Conservation (phyloP, 2,113 vertebrate species). For the Phrynosoma platyrhinos region DNA sequence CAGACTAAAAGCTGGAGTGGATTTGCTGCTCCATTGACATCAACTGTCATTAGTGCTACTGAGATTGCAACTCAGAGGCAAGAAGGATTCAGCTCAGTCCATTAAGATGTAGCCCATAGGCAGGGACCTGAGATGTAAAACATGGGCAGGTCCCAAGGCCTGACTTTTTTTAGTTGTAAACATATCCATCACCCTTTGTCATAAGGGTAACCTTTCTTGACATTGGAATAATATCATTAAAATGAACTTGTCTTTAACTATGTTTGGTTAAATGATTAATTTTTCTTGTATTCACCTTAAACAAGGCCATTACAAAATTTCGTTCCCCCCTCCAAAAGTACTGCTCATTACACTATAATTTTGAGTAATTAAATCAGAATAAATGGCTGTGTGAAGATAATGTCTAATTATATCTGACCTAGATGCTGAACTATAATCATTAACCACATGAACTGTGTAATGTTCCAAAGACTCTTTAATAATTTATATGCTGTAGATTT, state of each 20-base stretch:
- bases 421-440: constrained; percentile 91
- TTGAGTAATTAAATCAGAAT: constrained; percentile 94
- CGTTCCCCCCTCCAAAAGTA: constrained; percentile 77
- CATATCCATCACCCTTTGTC: constrained; percentile 2
- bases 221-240: constrained; percentile 57
- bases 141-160: constrained; percentile 17
- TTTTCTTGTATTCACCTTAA: constrained; percentile 82
- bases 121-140: constrained; percentile 44
- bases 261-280: constrained; percentile 79
- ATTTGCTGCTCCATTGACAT: too few relatives aligned
- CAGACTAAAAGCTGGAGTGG: too few relatives aligned
- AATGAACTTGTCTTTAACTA: constrained; percentile 63
- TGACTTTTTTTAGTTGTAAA: neutral
- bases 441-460: constrained; percentile 92
- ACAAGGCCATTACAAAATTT: constrained; percentile 80
- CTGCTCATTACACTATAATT: constrained; percentile 87
- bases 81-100: constrained; percentile 3
- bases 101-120: neutral
- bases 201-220: constrained; percentile 50
- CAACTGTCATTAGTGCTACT: too few relatives aligned
- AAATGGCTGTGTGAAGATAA: constrained; percentile 88
- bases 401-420: constrained; percentile 95
- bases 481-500: constrained; percentile 86
- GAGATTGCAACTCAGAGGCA: constrained; percentile 22
- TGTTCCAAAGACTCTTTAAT: constrained; percentile 84